Conservation (phyloP, 2,888 invertebrate genomes). For the Apamea sordens region DNA sequence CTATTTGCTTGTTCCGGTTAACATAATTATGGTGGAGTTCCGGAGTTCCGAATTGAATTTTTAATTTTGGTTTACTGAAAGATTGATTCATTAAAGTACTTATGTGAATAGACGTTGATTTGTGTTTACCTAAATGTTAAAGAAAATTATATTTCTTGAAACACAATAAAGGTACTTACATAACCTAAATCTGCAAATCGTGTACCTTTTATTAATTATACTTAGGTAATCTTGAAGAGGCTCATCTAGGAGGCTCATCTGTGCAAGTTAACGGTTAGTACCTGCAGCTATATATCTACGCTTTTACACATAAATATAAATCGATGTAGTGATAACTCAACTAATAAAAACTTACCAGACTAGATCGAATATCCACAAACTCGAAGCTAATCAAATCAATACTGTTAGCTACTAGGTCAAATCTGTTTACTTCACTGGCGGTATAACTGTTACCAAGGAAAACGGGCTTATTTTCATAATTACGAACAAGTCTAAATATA, state of each 20-base stretch:
- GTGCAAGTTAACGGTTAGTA: background rate
- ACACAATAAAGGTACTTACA: too few relatives aligned
- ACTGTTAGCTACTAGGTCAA: constrained; percentile 17
- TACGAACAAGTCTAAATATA: constrained; percentile 50
- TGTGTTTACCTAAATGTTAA: background rate
- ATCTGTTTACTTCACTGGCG: constrained; percentile 29
- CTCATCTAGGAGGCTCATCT: background rate
- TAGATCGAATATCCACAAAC: constrained; percentile 6
- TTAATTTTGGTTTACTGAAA: background rate
- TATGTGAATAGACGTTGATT: background rate
- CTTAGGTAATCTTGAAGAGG: background rate
- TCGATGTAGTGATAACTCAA: background rate
- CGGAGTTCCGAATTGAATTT: constrained; percentile 2
- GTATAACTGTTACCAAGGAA: constrained; percentile 46
- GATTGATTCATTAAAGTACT: background rate
- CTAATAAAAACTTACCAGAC: background rate
- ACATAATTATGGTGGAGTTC: background rate
- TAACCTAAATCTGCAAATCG: background rate
- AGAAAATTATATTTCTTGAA: background rate
- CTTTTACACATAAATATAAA: background rate
- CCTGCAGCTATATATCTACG: too few relatives aligned
- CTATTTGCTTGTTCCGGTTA: constrained; percentile 40
- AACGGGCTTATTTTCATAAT: constrained; percentile 46
- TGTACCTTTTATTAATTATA: background rate
- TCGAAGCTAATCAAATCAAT: constrained; percentile 25